A percentile compares a stretch with the other conserved stretches of the same genome.
Conservation (phyloP, 2,888 invertebrate genomes). For the Allophyes oxyacanthae region DNA sequence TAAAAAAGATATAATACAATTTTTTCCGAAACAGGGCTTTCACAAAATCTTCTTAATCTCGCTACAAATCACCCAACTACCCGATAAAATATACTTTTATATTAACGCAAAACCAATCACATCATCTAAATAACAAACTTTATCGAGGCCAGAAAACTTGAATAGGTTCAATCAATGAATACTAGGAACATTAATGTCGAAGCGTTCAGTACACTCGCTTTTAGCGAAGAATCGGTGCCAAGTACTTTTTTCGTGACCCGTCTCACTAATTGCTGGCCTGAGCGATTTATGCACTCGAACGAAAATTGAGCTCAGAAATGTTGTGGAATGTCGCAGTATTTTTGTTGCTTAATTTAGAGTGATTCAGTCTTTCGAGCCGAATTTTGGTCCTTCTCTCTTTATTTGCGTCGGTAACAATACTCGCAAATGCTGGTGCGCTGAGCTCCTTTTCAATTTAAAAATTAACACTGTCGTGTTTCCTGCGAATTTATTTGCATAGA, state of each 20-base stretch:
- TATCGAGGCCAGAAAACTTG: slow-evolving; percentile 29
- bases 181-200: slow-evolving; percentile 43
- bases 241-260: slow-evolving; percentile 43
- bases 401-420: slow-evolving; percentile 47
- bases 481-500: too few species aligned
- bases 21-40: too few species aligned
- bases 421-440: slow-evolving; percentile 40
- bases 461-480: background rate
- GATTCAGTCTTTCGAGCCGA: slow-evolving; percentile 36
- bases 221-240: slow-evolving; percentile 46
- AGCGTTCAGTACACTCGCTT: slow-evolving; percentile 37
- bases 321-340: slow-evolving; percentile 28
- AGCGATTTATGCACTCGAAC: slow-evolving; percentile 54
- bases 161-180: slow-evolving; percentile 48
- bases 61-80: too few species aligned
- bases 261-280: slow-evolving; percentile 48
- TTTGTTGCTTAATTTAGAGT: slow-evolving; percentile 42
- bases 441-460: slow-evolving; percentile 16
- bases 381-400: slow-evolving; percentile 35
- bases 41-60: too few species aligned
- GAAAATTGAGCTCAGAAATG: slow-evolving; percentile 39
- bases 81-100: too few species aligned
- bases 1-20: too few species aligned
- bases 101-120: slow-evolving; percentile 1
- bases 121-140: slow-evolving; percentile 26